A percentile compares a stretch with the other conserved stretches of the same genome.
Evolutionary conservation across 1,140 invertebrate species (phyloP).

Genomic region (Cydia pomonella): DNA sequence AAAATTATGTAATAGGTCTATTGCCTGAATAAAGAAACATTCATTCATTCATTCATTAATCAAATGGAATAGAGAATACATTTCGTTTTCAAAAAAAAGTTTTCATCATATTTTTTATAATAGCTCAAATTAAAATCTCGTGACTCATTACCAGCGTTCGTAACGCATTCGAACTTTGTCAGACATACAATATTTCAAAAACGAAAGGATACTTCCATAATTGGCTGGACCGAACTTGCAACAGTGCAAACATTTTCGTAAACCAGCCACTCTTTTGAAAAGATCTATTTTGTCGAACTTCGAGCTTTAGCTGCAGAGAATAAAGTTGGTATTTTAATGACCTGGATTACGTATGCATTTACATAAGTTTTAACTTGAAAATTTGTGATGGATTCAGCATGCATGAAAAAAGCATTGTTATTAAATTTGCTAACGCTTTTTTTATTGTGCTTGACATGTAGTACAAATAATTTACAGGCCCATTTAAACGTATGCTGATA

Average conservation of each 20-base stretch:
- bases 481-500: too few relatives aligned
- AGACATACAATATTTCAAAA: slow-evolving; percentile 13
- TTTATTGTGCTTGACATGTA: too few relatives aligned
- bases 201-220: slow-evolving; percentile 19
- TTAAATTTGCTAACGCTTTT: too few relatives aligned
- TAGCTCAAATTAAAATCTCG: neutral
- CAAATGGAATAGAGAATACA: neutral
- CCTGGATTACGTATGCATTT: neutral
- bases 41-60: too few relatives aligned
- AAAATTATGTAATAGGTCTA: too few relatives aligned
- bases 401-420: neutral
- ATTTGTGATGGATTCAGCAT: neutral
- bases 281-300: neutral
- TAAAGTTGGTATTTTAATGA: neutral
- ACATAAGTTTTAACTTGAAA: neutral
- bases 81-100: neutral
- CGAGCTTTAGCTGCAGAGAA: neutral
- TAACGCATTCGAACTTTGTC: neutral
- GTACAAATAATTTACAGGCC: too few relatives aligned
- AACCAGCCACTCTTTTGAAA: neutral
- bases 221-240: neutral
- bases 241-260: neutral
- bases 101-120: neutral
- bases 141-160: neutral
- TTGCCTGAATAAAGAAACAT: too few relatives aligned